A percentile compares a stretch with the other conserved stretches of the same genome.
These are phyloP conservation scores for Melitaea athalia DNA, from an alignment of 2,888 invertebrate genomes.

Conservation along the genomic window DNA sequence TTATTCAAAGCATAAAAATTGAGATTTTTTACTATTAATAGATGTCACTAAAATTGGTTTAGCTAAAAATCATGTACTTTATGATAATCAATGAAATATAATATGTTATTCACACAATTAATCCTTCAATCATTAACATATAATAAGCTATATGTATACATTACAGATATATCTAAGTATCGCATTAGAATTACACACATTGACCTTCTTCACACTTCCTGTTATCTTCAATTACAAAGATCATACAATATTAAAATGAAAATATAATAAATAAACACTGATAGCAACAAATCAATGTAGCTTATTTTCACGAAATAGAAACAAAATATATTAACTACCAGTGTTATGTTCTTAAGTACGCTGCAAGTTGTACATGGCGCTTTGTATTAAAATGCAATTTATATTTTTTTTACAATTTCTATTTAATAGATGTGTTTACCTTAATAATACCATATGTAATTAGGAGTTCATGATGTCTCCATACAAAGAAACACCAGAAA, in stretches of 20 bases:
- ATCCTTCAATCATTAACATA: conserved; percentile 5
- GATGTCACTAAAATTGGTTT: background rate
- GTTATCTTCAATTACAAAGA: conserved; percentile 35
- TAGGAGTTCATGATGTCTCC: too few species aligned
- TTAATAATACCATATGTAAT: too few species aligned
- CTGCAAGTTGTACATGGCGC: too few species aligned
- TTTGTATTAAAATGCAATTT: too few species aligned
- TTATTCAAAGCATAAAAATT: too few species aligned
- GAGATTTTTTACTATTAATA: too few species aligned
- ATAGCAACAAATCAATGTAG: conserved; percentile 18
- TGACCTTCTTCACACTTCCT: conserved; percentile 32
- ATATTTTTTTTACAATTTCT: too few species aligned
- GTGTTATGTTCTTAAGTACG: too few species aligned
- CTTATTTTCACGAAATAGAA: too few species aligned
- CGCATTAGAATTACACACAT: conserved; percentile 13
- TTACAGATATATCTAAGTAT: conserved; percentile 12
- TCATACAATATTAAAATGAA: conserved; percentile 7
- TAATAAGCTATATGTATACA: background rate
- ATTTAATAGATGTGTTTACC: too few species aligned
- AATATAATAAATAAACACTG: background rate
- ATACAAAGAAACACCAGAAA: too few species aligned
- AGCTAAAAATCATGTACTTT: background rate
- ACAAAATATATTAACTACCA: too few species aligned
- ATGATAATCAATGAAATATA: background rate
- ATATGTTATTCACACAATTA: conserved; percentile 4